phyloP scores from a whole-genome alignment of 2,888 invertebrate species.

The Trissonchulus sp. region DNA sequence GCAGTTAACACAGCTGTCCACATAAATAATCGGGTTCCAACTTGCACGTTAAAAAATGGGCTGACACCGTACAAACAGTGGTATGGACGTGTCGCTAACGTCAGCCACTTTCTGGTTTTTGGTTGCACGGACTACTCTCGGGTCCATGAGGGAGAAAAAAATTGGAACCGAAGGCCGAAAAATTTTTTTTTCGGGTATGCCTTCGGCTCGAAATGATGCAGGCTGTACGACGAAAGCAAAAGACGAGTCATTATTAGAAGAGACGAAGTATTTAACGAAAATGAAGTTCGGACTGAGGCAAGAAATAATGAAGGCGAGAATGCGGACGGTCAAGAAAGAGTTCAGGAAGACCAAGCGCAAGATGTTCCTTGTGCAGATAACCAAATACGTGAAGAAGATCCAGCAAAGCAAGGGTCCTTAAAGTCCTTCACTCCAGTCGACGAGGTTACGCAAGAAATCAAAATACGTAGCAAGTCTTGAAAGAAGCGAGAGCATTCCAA shows the following conservation, averaged over 20 bases:
- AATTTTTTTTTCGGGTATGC: not conserved
- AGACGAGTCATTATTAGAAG: not conserved
- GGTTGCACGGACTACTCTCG: not conserved
- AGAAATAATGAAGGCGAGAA: not conserved
- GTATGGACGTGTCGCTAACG: not conserved
- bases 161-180: not conserved
- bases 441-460: not conserved
- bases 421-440: not conserved
- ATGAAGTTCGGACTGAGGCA: not conserved
- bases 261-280: not conserved
- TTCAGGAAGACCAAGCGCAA: not conserved
- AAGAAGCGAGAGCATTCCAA: not conserved
- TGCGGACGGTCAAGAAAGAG: not conserved
- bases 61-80: not conserved
- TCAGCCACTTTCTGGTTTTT: not conserved
- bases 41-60: not conserved
- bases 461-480: not conserved
- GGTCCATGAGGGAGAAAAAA: not conserved
- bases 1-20: not conserved
- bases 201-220: not conserved
- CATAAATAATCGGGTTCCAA: constrained; percentile 3
- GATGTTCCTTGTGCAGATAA: too few relatives aligned
- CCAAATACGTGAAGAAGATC: not conserved
- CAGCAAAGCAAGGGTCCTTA: not conserved
- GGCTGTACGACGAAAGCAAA: not conserved